A percentile compares a stretch with the other conserved stretches of the same genome.
Evolutionary conservation across 2,113 vertebrate genomes (phyloP).

Genomic region (Todiramphus chloris): DNA sequence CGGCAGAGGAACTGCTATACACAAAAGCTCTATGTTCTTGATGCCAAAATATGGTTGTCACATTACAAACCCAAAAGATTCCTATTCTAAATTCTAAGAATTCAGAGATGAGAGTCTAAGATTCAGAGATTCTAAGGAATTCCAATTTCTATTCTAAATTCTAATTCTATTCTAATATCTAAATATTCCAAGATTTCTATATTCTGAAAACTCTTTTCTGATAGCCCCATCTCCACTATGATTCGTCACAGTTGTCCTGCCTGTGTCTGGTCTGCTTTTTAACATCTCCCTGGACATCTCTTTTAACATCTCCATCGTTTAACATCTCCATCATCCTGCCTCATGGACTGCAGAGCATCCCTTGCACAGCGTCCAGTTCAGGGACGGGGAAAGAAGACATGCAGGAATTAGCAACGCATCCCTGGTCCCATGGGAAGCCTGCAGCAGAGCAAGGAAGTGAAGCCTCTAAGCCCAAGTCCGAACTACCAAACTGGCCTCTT

Average conservation of each 20-base stretch:
- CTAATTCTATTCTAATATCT: too few relatives aligned
- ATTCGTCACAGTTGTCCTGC: background rate
- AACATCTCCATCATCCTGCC: fast-evolving
- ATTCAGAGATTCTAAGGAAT: too few relatives aligned
- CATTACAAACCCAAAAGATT: background rate
- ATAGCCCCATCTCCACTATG: background rate
- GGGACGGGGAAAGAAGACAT: background rate
- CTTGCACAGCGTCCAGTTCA: fast-evolving
- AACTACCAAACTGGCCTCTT: background rate
- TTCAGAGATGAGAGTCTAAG: too few relatives aligned
- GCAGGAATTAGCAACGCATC: background rate
- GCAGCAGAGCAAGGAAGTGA: background rate
- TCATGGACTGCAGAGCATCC: background rate
- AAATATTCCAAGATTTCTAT: too few relatives aligned
- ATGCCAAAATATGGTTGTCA: background rate
- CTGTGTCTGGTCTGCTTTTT: background rate
- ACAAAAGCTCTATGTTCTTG: fast-evolving
- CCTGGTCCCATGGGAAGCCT: background rate
- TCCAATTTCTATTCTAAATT: too few relatives aligned
- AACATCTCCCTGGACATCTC: fast-evolving
- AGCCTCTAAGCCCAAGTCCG: background rate
- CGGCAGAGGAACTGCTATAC: background rate
- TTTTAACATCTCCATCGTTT: background rate
- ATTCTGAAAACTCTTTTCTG: background rate
- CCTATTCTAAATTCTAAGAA: too few relatives aligned